Conservation (phyloP, 2,797 vertebrate species). For the Hipposideros larvatus region DNA sequence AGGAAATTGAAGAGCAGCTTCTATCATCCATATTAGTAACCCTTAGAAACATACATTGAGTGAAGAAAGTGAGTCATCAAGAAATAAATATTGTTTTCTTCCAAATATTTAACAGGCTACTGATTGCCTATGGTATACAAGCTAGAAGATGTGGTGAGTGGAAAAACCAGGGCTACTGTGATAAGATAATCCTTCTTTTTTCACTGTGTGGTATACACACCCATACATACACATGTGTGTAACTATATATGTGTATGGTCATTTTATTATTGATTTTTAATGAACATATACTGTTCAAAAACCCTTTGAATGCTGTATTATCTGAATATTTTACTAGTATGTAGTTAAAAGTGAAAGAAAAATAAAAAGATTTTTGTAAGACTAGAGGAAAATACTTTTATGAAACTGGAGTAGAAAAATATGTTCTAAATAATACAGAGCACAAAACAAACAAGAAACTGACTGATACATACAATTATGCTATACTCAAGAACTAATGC, state of each 20-base stretch:
- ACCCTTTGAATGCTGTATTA: too few species aligned
- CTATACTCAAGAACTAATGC: not conserved
- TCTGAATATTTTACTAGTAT: not conserved
- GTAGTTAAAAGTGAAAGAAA: not conserved
- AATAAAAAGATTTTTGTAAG: not conserved
- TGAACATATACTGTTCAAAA: not conserved
- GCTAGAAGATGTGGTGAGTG: not conserved
- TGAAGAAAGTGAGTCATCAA: not conserved
- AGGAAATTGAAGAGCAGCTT: not conserved
- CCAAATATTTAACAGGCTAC: not conserved
- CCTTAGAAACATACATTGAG: not conserved
- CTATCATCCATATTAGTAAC: too few species aligned
- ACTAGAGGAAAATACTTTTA: not conserved
- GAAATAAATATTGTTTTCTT: not conserved
- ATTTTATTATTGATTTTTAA: not conserved
- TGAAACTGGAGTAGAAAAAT: not conserved
- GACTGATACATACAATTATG: not conserved
- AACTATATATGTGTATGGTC: not conserved
- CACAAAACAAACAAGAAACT: not conserved
- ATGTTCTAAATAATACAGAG: not conserved
- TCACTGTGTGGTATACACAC: not conserved
- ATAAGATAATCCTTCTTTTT: not conserved
- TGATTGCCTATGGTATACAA: not conserved
- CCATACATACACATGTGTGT: rapidly evolving
- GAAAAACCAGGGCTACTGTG: not conserved